Conservation (phyloP, 1,140 invertebrate species). For the Temnothorax curvispinosus region DNA sequence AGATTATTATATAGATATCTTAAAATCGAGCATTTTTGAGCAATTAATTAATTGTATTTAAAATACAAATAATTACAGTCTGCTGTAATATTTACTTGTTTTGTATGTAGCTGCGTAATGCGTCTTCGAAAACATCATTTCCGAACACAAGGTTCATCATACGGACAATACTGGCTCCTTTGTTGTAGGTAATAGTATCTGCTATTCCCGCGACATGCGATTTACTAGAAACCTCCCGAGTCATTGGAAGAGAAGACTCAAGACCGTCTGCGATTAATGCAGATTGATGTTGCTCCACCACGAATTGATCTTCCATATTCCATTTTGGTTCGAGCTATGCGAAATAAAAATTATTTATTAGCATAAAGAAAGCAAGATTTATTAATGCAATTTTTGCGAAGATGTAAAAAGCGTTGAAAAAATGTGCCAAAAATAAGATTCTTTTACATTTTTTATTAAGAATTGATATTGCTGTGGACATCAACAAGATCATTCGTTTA, state of each 20-base stretch:
- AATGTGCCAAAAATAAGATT: not conserved
- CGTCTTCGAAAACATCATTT: constrained; percentile 88
- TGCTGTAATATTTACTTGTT: constrained; percentile 82
- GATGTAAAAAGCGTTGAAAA: not conserved
- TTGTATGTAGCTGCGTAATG: constrained; percentile 86
- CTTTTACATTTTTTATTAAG: too few species aligned
- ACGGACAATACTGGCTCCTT: constrained; percentile 89
- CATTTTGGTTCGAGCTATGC: constrained; percentile 83
- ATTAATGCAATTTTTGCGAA: not conserved
- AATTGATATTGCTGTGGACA: not conserved
- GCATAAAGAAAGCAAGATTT: not conserved
- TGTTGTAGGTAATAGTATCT: constrained; percentile 90
- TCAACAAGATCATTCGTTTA: too few species aligned
- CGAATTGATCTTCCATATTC: constrained; percentile 86
- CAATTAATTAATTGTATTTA: not conserved
- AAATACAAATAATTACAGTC: not conserved
- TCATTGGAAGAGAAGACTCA: constrained; percentile 75
- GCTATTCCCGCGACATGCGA: constrained; percentile 88
- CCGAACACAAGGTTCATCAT: constrained; percentile 92
- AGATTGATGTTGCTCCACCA: constrained; percentile 75
- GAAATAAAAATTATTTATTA: not conserved
- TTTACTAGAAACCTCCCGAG: constrained; percentile 77
- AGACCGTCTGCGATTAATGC: constrained; percentile 74
- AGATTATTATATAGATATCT: not conserved
- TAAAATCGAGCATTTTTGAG: not conserved